Base-by-base conservation (phyloP, 2,797 vertebrate genomes). In the Vultur gryphus region DNA sequence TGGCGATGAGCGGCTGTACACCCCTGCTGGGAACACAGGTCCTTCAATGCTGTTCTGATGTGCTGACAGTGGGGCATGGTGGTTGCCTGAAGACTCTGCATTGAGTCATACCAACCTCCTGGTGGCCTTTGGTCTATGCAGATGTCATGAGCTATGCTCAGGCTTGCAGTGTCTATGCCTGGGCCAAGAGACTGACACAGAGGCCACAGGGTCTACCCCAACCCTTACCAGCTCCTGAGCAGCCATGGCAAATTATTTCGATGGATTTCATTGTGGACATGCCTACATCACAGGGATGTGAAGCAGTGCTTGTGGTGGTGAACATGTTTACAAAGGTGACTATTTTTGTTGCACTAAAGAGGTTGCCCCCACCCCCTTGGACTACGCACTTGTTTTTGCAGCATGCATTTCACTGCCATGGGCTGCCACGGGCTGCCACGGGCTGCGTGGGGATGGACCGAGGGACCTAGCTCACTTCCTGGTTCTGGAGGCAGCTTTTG, bases 1-100 rank as follows among this genome's bases (percentile, higher is more conserved):
- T 58, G 29, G 3, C 0, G 1, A 41, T 54, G 43, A 44, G 37
- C 0, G 0, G 23, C 33, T 51, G 9, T 46, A 25, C 4, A 2
- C 48, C 4, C 35, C 21, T 2, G 0, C 9, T 37, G 49, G 7
- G 41, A 41, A 4, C 4, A 15, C 7, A 20, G 9, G 17, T 62
- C 16, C 48, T 35, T 67, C 58, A 49, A 28, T 1, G 2, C 3
- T 80, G 23, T 26, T 24, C 5, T 18, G 6, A 26, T 46, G 20
- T 24, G 25, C 17, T 52, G 35, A 26, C 6, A 7, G 14, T 6
- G 8, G 17, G 15, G 5, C 23, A 58, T 1, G 1, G 33, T 7
- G 13, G 15, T 31, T 44, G 24, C 23, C 29, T 46, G 64, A 69
- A 72, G 33, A 16, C 29, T 55, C 39, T 87, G 6, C 15, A 5